Base-by-base conservation (phyloP, 2,113 vertebrate species). In the Myotis lucifugus region DNA sequence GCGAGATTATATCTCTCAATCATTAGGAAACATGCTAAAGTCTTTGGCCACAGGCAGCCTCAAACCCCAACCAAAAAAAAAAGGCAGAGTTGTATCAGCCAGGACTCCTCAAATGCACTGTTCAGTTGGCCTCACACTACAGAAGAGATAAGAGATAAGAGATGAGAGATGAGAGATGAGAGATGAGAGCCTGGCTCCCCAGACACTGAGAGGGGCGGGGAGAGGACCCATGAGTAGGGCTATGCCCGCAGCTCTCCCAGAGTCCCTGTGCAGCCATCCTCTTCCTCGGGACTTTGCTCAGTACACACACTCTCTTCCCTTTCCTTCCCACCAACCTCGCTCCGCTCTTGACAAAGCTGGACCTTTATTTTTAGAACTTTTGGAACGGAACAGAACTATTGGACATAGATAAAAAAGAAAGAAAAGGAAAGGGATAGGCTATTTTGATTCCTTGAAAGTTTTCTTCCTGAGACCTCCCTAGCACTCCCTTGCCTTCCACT, bases 291-390 rank as follows among this genome's bases (percentile, higher is more conserved):
- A 29, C 73, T 86, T 19, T 66, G 46, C 59, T 9, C 15, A 3
- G 23, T 4, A 32, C 34, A 59, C 13, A 72, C 19, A 59, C 72
- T 59, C 19, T 37, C 40, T 46, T 46, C 46, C 50, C 73, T 48
- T 34, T 67, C 66, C 70, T 79, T 95, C 69, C n/a, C 8, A 79
- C 61, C 50, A 50, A n/a, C 8, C 50, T 96, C 50, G 3, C 40
- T 46, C 15, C 25, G 23, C 86, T 69, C 85, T 79, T 29, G 19
- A 91, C 40, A 73, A 94, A 93, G 93, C 32, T 17, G 9, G 56
- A 37, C 42, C 32, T 94, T 85, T 91, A 91, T 89, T 95, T 97
- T 87, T 90, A 85, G 84, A 93, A 72, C 50, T 54, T 81, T 52
- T 70, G 48, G 66, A 83, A 91, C 61, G 54, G 40, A 21, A 48